These are phyloP conservation scores for Struthio camelus DNA, from an alignment of 2,113 vertebrate genomes.

Conservation along the genomic window DNA sequence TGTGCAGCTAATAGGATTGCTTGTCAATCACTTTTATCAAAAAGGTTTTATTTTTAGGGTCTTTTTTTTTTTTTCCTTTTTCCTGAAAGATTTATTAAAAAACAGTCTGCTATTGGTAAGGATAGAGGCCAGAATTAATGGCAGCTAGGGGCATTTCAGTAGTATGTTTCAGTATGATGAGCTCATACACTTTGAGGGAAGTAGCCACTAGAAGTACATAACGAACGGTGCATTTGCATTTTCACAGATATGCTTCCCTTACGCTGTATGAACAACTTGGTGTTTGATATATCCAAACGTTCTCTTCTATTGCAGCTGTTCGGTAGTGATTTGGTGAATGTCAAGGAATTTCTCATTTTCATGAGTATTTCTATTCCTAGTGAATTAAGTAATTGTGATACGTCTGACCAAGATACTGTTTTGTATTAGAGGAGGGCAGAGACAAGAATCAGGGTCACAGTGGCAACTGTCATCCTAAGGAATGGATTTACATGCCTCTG, in stretches of 20 bases:
- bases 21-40: background rate
- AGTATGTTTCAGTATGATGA: background rate
- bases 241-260: background rate
- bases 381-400: background rate
- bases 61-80: background rate
- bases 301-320: background rate
- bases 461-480: background rate
- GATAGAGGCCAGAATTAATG: background rate
- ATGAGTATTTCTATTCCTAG: background rate
- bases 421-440: background rate
- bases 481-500: background rate
- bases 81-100: background rate
- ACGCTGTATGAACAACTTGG: rapidly evolving
- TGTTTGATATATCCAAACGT: background rate
- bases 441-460: background rate
- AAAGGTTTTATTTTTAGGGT: background rate
- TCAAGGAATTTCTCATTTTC: background rate
- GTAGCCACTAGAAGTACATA: background rate
- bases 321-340: background rate
- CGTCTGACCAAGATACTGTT: background rate
- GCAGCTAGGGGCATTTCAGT: background rate
- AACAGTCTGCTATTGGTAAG: background rate
- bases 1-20: background rate
- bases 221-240: background rate
- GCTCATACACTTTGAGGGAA: background rate